These are phyloP conservation scores for Drosophila bifasciata DNA, from an alignment of 1,140 invertebrate species.

Conservation along the genomic window DNA sequence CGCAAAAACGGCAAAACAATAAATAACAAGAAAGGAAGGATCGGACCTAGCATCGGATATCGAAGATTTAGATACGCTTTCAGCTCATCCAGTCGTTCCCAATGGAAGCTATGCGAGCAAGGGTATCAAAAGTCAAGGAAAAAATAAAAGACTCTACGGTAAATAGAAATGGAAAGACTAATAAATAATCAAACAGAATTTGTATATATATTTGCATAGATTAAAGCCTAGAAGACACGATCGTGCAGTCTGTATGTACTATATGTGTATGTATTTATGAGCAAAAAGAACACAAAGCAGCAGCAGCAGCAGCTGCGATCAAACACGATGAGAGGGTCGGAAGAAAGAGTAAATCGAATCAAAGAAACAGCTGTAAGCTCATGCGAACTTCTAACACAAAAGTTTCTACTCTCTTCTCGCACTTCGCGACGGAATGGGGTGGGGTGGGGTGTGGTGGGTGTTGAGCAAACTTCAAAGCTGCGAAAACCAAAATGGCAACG, in stretches of 20 bases:
- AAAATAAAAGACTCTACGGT: slow-evolving; percentile 31
- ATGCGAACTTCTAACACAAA: background rate
- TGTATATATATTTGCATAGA: slow-evolving; percentile 51
- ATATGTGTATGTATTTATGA: background rate
- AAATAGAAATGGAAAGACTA: slow-evolving; percentile 46
- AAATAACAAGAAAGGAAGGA: slow-evolving; percentile 40
- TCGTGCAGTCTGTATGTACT: background rate
- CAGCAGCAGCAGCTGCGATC: slow-evolving; percentile 21
- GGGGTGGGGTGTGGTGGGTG: no score
- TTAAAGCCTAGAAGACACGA: slow-evolving; percentile 37
- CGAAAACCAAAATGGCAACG: slow-evolving; percentile 34
- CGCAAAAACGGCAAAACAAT: slow-evolving; percentile 54
- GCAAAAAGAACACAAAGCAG: slow-evolving; percentile 4
- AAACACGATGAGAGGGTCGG: no score
- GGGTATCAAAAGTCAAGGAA: slow-evolving; percentile 9
- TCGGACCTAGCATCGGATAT: no score
- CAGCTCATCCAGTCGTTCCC: no score
- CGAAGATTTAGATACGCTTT: slow-evolving; percentile 7
- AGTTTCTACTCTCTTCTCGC: no score
- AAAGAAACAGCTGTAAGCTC: background rate
- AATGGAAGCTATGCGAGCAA: background rate
- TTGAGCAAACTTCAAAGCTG: slow-evolving; percentile 22
- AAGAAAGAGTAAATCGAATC: slow-evolving; percentile 16
- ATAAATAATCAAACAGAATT: slow-evolving; percentile 41
- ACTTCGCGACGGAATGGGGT: background rate